Evolutionary conservation across 2,113 vertebrate species (phyloP), one percentile per base, ranked within the genome.

Genomic region (Brachyhypopomus gauderio): DNA sequence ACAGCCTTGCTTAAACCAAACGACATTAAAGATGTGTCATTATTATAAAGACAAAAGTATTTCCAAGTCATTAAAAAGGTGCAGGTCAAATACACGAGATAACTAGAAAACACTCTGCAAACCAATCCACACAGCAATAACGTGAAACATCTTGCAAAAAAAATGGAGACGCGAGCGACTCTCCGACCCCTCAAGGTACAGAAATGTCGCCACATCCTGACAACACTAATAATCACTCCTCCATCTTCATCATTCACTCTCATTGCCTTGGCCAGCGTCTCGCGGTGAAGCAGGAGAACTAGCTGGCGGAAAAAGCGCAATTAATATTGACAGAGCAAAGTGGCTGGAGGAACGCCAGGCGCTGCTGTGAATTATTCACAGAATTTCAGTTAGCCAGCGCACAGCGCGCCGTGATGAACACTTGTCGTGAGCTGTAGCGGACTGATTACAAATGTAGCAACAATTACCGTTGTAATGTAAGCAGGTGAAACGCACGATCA

Each of bases 261-360:
- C n/a, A n/a, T 67, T 73, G 34, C 20, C 64, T 41, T 77, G 34
- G 63, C 67, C 25, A 30, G 36, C 38, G 12, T 56, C 70, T 78
- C 45, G 34, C 45, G 67, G 63, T 25, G 2, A 69, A 63, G 55
- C 55, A 70, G 58, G 62, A 48, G 56, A 84, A 71, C 34, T 62
- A 27, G 62, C 56, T 77, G 56, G 64, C 23, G 41, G 23, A 30
- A 81, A 71, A 86, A 82, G 71, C 11, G 17, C 70, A 81, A 81
- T 86, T 86, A 84, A 84, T 82, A 84, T 80, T 82, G 80, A 82
- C 85, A 84, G 79, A 72, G 60, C 72, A 81, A 69, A 82, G 72
- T 72, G 76, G 59, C 75, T 82, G 79, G 59, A 80, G 59, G 25
- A 79, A 30, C 45, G 52, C 82, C 66, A 9, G 66, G 78, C 66